Evolutionary conservation across 1,140 invertebrate species (phyloP).

Genomic region (Phortica variegata): DNA sequence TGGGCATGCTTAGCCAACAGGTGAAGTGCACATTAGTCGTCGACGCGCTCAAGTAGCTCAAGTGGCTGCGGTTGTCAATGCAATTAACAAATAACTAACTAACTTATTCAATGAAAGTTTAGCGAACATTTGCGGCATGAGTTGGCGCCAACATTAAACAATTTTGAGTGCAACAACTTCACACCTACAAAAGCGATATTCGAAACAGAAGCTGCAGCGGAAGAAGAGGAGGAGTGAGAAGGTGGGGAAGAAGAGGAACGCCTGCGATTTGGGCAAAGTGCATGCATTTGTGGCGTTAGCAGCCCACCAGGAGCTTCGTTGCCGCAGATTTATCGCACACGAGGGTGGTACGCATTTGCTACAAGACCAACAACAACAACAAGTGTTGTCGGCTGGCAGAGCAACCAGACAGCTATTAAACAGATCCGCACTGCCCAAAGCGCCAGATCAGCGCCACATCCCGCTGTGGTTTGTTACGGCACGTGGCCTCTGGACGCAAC

Average conservation of each 20-base stretch:
- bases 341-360: slow-evolving; percentile 55
- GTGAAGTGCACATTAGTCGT: no score
- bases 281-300: slow-evolving; percentile 36
- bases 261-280: slow-evolving; percentile 4
- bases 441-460: slow-evolving; percentile 41
- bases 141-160: slow-evolving; percentile 50
- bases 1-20: no score
- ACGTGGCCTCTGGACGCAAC: neutral
- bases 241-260: neutral
- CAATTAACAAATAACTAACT: neutral
- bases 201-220: slow-evolving; percentile 12
- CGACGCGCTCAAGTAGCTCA: slow-evolving; percentile 12
- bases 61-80: slow-evolving; percentile 25
- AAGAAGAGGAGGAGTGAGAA: neutral
- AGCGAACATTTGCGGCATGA: no score
- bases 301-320: slow-evolving; percentile 30
- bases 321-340: slow-evolving; percentile 53
- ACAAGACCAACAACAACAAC: no score
- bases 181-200: no score
- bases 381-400: slow-evolving; percentile 25
- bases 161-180: no score
- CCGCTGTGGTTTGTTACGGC: slow-evolving; percentile 24
- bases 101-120: slow-evolving; percentile 6
- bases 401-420: slow-evolving; percentile 48
- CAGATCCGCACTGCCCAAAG: slow-evolving; percentile 43